These are phyloP conservation scores for Amblyteles armatorius DNA, from an alignment of 2,888 invertebrate species.

Conservation along the genomic window DNA sequence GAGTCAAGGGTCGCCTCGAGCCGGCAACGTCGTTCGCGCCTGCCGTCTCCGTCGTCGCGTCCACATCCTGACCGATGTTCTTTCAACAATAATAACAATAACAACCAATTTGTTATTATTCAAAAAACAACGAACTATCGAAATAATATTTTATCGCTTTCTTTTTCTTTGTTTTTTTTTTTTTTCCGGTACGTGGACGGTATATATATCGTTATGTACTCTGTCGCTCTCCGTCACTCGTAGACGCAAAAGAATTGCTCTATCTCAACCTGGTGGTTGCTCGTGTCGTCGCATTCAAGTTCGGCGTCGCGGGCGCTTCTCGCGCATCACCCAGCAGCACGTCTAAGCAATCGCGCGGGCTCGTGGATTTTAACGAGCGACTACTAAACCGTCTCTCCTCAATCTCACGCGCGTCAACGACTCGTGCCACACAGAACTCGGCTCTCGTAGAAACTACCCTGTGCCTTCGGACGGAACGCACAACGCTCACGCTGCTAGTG, in stretches of 20 bases:
- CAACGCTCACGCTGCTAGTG: constrained; percentile 57
- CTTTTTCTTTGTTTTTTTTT: neutral
- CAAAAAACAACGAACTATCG: neutral
- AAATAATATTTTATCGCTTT: neutral
- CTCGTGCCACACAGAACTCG: neutral
- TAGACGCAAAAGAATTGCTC: constrained; percentile 14
- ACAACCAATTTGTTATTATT: constrained; percentile 1
- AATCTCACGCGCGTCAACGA: constrained; percentile 11
- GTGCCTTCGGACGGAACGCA: constrained; percentile 19
- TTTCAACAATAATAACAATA: constrained; percentile 1
- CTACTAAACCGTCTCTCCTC: neutral
- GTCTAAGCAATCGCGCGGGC: constrained; percentile 13
- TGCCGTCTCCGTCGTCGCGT: constrained; percentile 63
- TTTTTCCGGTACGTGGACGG: neutral
- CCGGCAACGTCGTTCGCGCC: constrained; percentile 69
- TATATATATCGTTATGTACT: neutral
- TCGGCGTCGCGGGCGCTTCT: constrained; percentile 34
- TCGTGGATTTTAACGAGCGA: constrained; percentile 3
- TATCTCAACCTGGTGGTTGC: constrained; percentile 1
- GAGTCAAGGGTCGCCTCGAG: constrained; percentile 68
- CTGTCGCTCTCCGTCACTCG: neutral
- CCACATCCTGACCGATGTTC: constrained; percentile 59
- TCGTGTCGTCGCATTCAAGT: constrained; percentile 2
- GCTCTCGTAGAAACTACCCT: neutral
- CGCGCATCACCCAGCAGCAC: neutral